phyloP scores from a whole-genome alignment of 2,113 vertebrate genomes.

The Dromiciops gliroides region DNA sequence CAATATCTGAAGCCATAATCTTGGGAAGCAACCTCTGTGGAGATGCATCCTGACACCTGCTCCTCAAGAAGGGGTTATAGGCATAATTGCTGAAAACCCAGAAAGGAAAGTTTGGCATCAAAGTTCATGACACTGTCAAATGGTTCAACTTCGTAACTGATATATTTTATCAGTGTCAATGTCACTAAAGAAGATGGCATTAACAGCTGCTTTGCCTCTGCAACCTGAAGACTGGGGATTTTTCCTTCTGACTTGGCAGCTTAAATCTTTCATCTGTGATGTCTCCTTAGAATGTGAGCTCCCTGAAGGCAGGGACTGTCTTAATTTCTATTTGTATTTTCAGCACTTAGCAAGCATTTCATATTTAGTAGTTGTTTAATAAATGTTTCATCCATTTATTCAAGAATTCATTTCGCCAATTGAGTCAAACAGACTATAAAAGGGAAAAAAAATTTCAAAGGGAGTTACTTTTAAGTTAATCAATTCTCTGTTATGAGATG shows the following conservation, averaged over 20 bases:
- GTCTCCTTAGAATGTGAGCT: neutral
- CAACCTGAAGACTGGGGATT: neutral
- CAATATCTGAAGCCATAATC: neutral
- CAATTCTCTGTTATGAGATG: neutral
- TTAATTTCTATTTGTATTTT: constrained; percentile 7
- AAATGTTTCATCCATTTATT: neutral
- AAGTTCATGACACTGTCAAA: neutral
- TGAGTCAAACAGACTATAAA: neutral
- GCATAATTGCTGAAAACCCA: neutral
- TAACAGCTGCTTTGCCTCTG: neutral
- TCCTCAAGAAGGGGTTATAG: neutral
- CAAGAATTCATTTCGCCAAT: neutral
- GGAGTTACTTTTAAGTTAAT: neutral
- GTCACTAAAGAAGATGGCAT: neutral
- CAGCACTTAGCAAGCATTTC: neutral
- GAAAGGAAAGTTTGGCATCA: neutral
- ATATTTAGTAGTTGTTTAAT: neutral
- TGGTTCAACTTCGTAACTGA: neutral
- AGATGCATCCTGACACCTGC: neutral
- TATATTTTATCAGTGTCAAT: neutral
- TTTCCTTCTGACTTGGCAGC: neutral
- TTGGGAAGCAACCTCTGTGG: neutral
- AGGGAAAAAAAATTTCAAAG: neutral
- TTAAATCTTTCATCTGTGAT: neutral
- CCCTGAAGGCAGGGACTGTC: neutral